Evolutionary conservation across 2,113 vertebrate genomes (phyloP), one percentile per base, ranked within the genome.

Genomic region (Fregata magnificens): DNA sequence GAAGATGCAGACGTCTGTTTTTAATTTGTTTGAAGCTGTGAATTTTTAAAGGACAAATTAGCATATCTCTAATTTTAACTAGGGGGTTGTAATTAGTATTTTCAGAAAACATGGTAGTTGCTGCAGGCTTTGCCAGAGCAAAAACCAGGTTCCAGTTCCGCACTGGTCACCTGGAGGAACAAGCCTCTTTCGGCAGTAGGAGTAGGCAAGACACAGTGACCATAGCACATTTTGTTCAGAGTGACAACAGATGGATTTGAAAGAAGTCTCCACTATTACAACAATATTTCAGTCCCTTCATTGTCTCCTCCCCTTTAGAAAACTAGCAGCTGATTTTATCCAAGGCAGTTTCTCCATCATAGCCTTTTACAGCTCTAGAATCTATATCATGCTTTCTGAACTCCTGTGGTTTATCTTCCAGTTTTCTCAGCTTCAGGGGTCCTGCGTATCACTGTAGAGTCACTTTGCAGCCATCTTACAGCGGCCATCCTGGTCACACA

Each of bases 41-140:
- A 88, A 84, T 96, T 97, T 91, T 87, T 91, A 95, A 94, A 84
- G 92, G 69, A 89, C 7, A 1, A 79, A 95, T 93, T 94, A 93
- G 80, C 92, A 92, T 92, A 91, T 19, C 36, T 86, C 86, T 95
- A 82, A 89, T 91, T 96, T 95, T 89, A 97, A 93, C 73, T n/a
- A 36, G 44, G 52, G 36, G 45, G 21, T 72, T 79, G 70, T 56
- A 94, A 85, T 53, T 89, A 73, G 65, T 89, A 19, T 82, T 84
- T 96, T 59, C 61, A 72, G 67, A 70, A 90, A 69, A n/a, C 2
- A 17, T 65, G 80, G 52, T 72, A 69, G 15, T 52, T 0, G 0
- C 65, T 89, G 44, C 40, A 94, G 77, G 45, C 69, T 32, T 34
- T 67, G 28, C 34, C 32, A 61, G 73, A 67, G 63, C 32, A 36